Conservation (phyloP, 1,140 invertebrate species). For the Brachystomella parvula region DNA sequence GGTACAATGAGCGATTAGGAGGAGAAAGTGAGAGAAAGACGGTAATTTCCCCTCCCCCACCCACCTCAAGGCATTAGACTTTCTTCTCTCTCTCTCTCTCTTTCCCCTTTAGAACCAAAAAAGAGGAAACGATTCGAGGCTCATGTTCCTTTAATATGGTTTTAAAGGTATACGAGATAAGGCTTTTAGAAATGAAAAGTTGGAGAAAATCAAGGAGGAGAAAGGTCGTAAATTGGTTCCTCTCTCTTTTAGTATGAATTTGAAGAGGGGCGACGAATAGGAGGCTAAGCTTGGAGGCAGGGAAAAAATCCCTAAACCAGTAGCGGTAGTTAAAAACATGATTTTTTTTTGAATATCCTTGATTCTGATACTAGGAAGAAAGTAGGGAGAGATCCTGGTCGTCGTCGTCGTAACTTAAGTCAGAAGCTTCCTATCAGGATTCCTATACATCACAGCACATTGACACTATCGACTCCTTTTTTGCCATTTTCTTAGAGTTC, state of each 20-base stretch:
- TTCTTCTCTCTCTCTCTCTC: neutral
- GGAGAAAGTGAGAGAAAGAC: constrained; percentile 10
- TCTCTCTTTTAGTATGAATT: constrained; percentile 37
- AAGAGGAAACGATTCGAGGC: neutral
- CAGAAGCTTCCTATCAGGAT: constrained; percentile 27
- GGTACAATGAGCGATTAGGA: constrained; percentile 37
- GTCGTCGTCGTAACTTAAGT: constrained; percentile 18
- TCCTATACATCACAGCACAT: constrained; percentile 39
- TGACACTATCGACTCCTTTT: constrained; percentile 38
- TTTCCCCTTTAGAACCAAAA: neutral
- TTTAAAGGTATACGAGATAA: constrained; percentile 15
- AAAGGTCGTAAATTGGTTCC: constrained; percentile 37
- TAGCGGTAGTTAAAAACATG: constrained; percentile 1
- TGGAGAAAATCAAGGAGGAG: neutral
- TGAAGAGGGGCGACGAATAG: too few species aligned
- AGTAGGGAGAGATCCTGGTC: constrained; percentile 1
- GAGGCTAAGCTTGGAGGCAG: constrained; percentile 25
- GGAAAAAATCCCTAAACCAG: neutral
- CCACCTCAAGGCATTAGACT: neutral
- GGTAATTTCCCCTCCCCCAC: neutral
- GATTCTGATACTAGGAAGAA: neutral
- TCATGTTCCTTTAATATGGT: neutral
- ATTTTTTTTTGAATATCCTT: neutral
- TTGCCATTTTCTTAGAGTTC: constrained; percentile 21
- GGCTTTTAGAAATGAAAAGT: neutral